phyloP scores from a whole-genome alignment of 2,888 invertebrate species.

The Lingula anatina region DNA sequence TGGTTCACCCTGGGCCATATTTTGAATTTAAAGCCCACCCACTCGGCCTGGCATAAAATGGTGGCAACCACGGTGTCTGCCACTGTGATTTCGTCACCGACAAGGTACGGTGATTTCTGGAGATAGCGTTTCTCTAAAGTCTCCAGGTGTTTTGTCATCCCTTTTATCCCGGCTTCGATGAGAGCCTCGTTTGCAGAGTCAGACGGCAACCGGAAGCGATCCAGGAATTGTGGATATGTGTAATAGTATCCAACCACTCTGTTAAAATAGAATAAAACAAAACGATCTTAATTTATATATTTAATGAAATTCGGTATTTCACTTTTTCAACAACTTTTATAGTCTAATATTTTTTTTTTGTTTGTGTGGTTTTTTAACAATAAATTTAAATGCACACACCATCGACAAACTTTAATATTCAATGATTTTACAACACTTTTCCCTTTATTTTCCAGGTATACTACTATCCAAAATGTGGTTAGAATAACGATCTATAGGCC shows the following conservation, averaged over 20 bases:
- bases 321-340: background rate
- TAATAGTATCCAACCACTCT: constrained; percentile 31
- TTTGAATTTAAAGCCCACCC: constrained; percentile 31
- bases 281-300: no score
- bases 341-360: background rate
- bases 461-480: no score
- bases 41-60: constrained; percentile 29
- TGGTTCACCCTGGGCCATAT: constrained; percentile 35
- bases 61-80: constrained; percentile 34
- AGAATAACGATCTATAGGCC: no score
- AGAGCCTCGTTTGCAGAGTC: constrained; percentile 31
- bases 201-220: constrained; percentile 26
- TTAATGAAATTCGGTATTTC: background rate
- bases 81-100: constrained; percentile 27
- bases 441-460: no score
- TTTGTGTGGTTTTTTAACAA: background rate
- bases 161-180: constrained; percentile 27
- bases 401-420: no score
- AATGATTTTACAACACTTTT: no score
- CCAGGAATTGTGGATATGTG: constrained; percentile 37
- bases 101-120: constrained; percentile 22
- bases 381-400: background rate
- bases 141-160: constrained; percentile 28
- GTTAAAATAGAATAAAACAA: no score
- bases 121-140: constrained; percentile 32